phyloP scores from a whole-genome alignment of 2,888 invertebrate genomes.

The Anoncus sp. region DNA sequence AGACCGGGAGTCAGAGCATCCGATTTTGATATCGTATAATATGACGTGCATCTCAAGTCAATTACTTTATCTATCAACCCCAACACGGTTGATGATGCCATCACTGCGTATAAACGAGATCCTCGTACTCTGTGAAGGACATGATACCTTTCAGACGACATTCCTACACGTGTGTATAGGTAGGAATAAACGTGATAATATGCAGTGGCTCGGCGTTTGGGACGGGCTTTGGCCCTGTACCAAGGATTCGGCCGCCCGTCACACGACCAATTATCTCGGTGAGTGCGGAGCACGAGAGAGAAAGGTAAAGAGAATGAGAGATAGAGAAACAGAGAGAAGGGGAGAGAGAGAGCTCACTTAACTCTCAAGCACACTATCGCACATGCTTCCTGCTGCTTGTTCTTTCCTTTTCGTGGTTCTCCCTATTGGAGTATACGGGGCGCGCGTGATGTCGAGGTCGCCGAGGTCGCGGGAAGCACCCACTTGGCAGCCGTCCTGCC shows the following conservation, averaged over 20 bases:
- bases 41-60: conserved; percentile 19
- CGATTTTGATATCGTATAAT: conserved; percentile 1
- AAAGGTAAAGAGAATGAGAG: too few species aligned
- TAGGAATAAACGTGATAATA: conserved; percentile 45
- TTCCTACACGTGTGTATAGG: conserved; percentile 13
- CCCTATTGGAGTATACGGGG: conserved; percentile 25
- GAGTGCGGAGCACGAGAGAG: conserved; percentile 41
- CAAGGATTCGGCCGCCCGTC: conserved; percentile 57
- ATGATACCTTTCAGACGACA: neutral
- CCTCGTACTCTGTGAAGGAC: neutral
- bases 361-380: conserved; percentile 45
- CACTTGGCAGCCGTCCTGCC: conserved; percentile 64
- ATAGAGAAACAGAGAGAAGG: conserved; percentile 11
- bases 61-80: conserved; percentile 23
- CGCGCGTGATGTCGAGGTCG: conserved; percentile 47
- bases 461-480: conserved; percentile 58
- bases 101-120: conserved; percentile 2
- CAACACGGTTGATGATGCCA: neutral
- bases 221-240: conserved; percentile 53
- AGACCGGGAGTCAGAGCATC: neutral
- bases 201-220: conserved; percentile 25
- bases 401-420: conserved; percentile 28
- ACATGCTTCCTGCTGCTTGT: conserved; percentile 47
- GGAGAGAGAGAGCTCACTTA: conserved; percentile 32
- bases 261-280: conserved; percentile 60